A percentile compares a stretch with the other conserved stretches of the same genome.
Evolutionary conservation across 2,113 vertebrate species (phyloP).

Genomic region (Callipepla squamata): DNA sequence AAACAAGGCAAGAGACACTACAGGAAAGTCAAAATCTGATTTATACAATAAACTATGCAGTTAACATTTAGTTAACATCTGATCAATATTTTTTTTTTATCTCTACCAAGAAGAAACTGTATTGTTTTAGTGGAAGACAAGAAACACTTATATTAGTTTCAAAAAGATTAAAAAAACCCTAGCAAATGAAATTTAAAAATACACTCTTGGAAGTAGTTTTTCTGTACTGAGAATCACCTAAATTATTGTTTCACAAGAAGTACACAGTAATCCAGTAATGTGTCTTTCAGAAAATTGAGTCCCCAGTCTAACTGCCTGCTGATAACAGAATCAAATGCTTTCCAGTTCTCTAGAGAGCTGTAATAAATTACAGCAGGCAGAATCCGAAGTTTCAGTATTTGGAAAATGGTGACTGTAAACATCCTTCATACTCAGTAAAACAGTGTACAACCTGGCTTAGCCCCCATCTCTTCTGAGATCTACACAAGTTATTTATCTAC

Average conservation of each 20-base stretch:
- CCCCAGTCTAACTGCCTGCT: neutral
- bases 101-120: neutral
- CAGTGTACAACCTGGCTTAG: neutral
- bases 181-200: neutral
- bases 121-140: neutral
- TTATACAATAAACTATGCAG: neutral
- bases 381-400: constrained; percentile 2
- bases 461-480: neutral
- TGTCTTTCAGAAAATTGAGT: neutral
- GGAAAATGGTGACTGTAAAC: neutral
- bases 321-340: neutral
- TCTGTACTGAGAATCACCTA: neutral
- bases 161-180: neutral
- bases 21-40: neutral
- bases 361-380: neutral
- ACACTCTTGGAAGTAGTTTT: neutral
- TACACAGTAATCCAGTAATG: neutral
- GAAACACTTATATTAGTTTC: neutral
- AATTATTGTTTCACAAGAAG: neutral
- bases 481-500: neutral
- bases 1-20: neutral
- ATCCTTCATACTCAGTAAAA: neutral
- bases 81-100: neutral
- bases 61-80: neutral
- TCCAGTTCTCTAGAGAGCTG: neutral